Percentiles rank a stretch among this genome's conserved stretches.
phyloP scores from a whole-genome alignment of 2,113 vertebrate genomes.

The Labrus mixtus region DNA sequence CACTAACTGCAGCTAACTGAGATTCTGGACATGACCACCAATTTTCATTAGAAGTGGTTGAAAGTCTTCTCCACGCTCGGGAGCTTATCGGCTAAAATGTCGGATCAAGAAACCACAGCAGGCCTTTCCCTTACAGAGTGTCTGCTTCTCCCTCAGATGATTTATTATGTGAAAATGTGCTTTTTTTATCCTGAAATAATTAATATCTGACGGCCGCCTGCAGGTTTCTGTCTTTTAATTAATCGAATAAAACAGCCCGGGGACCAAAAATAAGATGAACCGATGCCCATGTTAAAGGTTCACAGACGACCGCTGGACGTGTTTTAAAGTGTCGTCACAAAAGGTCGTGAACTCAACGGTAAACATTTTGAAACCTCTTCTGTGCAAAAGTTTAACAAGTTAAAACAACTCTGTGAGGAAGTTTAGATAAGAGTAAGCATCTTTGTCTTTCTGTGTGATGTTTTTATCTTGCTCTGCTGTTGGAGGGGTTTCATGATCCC shows the following conservation, averaged over 20 bases:
- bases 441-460: background rate
- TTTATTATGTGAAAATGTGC: slow-evolving; percentile 29
- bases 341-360: background rate
- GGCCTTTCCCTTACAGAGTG: background rate
- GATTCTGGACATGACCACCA: background rate
- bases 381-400: background rate
- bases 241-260: slow-evolving; percentile 29
- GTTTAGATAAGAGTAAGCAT: background rate
- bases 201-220: slow-evolving; percentile 38
- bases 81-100: slow-evolving; percentile 5
- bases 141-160: slow-evolving; percentile 7
- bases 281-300: slow-evolving; percentile 9
- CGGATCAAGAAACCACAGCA: slow-evolving; percentile 3
- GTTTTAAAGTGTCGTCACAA: slow-evolving; percentile 2
- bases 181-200: slow-evolving; percentile 36
- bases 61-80: slow-evolving; percentile 8
- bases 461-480: background rate
- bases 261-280: slow-evolving; percentile 15
- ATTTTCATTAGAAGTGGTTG: background rate
- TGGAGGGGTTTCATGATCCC: background rate
- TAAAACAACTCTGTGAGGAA: background rate
- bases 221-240: slow-evolving; percentile 37
- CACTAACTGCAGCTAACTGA: background rate
- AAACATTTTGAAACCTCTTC: background rate
- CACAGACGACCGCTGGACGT: slow-evolving; percentile 18